These are phyloP conservation scores for Hemiprocne comata DNA, from an alignment of 2,113 vertebrate genomes.

Conservation along the genomic window DNA sequence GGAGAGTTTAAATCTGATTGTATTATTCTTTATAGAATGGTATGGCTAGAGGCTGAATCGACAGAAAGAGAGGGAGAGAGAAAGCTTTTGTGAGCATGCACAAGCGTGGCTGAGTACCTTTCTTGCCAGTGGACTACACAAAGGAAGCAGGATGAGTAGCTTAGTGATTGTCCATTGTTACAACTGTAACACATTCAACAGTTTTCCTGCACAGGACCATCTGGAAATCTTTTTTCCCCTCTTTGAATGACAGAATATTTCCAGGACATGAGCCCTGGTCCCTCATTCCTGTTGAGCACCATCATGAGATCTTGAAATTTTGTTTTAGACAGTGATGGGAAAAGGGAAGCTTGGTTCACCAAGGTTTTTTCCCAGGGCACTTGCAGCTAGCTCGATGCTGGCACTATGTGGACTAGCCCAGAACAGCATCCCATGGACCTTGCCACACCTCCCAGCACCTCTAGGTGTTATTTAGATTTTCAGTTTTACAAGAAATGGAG, in stretches of 20 bases:
- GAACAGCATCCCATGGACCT: background rate
- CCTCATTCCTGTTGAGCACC: background rate
- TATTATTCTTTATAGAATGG: background rate
- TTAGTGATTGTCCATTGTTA: background rate
- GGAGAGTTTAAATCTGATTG: background rate
- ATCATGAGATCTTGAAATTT: background rate
- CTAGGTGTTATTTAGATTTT: background rate
- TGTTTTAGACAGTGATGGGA: background rate
- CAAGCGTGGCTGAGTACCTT: background rate
- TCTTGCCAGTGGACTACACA: background rate
- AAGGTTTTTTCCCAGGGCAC: accelerated
- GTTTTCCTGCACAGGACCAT: background rate
- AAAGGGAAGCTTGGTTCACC: background rate
- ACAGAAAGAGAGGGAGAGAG: background rate
- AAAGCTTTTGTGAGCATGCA: background rate
- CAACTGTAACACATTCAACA: background rate
- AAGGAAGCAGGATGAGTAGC: background rate
- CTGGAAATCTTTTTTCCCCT: background rate
- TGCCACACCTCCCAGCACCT: background rate
- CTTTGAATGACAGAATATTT: background rate
- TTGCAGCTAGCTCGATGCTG: background rate
- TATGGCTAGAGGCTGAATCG: background rate
- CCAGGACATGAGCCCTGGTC: background rate
- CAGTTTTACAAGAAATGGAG: background rate
- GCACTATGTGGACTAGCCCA: accelerated